Evolutionary conservation across 1,140 invertebrate genomes (phyloP), one percentile per base, ranked within the genome.

Genomic region (Papilio helenus): DNA sequence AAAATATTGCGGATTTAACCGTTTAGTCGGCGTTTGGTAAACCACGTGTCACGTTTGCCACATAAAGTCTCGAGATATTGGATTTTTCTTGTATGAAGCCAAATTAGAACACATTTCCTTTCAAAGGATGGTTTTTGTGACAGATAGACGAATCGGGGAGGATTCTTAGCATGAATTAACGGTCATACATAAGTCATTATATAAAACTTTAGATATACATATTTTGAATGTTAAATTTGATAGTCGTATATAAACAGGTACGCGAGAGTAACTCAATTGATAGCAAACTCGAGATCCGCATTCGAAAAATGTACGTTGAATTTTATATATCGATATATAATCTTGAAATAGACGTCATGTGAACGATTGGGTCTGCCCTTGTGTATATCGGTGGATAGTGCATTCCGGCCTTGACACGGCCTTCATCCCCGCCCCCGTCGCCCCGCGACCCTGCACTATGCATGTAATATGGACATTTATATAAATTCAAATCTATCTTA

Each of bases 321-420:
- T 68, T 61, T 61, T 61, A 68, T 61, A 68, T 68, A 26, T 29
- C 61, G 26, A 68, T 68, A 68, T 72, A 72, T 42, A 61, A 61
- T 61, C 26, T 39, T 20, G 76, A 77, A 61, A 77, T 77, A 77
- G 34, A 77, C 74, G 71, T 81, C 61, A 76, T 55, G 51, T 72
- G 42, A 79, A 82, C 68, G 80, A 74, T 80, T 65, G 73, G 76
- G 58, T 55, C 39, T 77, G 76, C 55, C 76, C 51, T 77, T 77
- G 76, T 77, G 76, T 58, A n/a, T 77, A 77, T 77, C 39, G 76
- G 76, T 65, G 58, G 49, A 77, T 76, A 81, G 80, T 87, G 84
- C 84, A 87, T 84, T 79, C 71, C 20, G 76, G 78, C 87, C 87
- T 87, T 88, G 87, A 86, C 87, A 86, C 80, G 82, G 77, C 85